A percentile compares a stretch with the other conserved stretches of the same genome.
Evolutionary conservation across 2,888 invertebrate species (phyloP).

Genomic region (Lysandra coridon): DNA sequence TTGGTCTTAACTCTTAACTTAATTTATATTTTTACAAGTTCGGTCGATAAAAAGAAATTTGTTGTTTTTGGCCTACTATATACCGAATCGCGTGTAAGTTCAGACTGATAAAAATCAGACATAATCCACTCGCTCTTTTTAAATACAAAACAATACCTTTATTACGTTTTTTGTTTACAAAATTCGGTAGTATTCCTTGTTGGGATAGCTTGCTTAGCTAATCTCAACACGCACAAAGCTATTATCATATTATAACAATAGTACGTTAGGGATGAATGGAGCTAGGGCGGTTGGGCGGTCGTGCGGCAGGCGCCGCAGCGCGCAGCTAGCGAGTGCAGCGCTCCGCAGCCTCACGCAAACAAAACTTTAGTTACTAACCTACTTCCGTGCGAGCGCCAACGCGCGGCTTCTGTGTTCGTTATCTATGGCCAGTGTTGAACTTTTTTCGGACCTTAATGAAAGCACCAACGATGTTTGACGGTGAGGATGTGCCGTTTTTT

Average conservation of each 20-base stretch:
- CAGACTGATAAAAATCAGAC: too few relatives aligned
- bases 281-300: conserved; percentile 55
- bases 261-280: conserved; percentile 15
- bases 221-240: background rate
- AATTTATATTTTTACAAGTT: too few relatives aligned
- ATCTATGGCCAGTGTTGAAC: conserved; percentile 72
- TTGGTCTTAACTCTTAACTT: too few relatives aligned
- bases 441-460: conserved; percentile 59
- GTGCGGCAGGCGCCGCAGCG: conserved; percentile 62
- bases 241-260: background rate
- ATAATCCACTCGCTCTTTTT: too few relatives aligned
- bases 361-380: conserved; percentile 81
- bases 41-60: too few relatives aligned
- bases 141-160: too few relatives aligned
- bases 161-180: too few relatives aligned
- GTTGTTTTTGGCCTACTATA: too few relatives aligned
- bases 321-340: conserved; percentile 59
- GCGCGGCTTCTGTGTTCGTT: conserved; percentile 54
- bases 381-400: conserved; percentile 80
- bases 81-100: too few relatives aligned
- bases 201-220: background rate
- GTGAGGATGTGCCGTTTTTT: conserved; percentile 73
- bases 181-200: background rate
- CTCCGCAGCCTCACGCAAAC: conserved; percentile 80
- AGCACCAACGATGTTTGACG: conserved; percentile 70